phyloP scores from a whole-genome alignment of 2,888 invertebrate genomes.

The Chouioia cunea region DNA sequence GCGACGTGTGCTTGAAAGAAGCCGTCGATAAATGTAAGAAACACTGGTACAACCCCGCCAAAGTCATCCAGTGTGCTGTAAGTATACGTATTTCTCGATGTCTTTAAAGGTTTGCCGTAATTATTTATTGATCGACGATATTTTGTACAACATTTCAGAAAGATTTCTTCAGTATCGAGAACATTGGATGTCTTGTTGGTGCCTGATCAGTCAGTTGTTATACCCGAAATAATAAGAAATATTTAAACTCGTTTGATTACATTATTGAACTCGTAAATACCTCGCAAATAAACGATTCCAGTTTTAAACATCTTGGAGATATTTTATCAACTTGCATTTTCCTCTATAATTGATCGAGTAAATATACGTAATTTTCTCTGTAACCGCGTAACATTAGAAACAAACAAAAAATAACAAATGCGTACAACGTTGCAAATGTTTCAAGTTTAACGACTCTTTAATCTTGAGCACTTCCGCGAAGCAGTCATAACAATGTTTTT shows the following conservation, averaged over 20 bases:
- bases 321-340: no score
- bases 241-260: no score
- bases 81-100: neutral
- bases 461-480: slow-evolving; percentile 8
- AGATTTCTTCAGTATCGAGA: slow-evolving; percentile 21
- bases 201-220: neutral
- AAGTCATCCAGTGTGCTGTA: slow-evolving; percentile 28
- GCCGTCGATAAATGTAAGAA: slow-evolving; percentile 26
- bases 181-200: slow-evolving; percentile 6
- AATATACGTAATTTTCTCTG: no score
- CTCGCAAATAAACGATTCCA: no score
- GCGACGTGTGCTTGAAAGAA: slow-evolving; percentile 7
- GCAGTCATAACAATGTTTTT: slow-evolving; percentile 3
- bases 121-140: neutral
- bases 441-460: slow-evolving; percentile 1
- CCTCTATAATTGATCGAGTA: no score
- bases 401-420: no score
- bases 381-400: no score
- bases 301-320: no score
- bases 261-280: no score
- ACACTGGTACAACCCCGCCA: slow-evolving; percentile 24
- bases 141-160: slow-evolving; percentile 10
- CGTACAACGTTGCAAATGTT: no score
- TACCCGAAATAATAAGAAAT: no score
- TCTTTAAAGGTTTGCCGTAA: neutral